Evolutionary conservation across 2,113 vertebrate species (phyloP).

Genomic region (Syrmaticus mikado): DNA sequence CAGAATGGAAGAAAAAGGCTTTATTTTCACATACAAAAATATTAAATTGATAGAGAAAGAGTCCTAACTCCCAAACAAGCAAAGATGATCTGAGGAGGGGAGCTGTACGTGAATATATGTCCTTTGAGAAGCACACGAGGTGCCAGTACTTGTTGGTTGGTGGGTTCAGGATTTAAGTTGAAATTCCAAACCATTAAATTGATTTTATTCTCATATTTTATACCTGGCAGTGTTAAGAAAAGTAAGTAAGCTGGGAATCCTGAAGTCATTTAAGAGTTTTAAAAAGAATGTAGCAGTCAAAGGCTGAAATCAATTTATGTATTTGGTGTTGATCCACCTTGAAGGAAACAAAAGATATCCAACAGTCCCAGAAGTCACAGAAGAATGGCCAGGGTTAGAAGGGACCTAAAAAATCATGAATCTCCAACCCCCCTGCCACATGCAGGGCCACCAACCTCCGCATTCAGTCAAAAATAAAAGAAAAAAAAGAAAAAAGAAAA

Average conservation of each 20-base stretch:
- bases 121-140: background rate
- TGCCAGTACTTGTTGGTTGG: background rate
- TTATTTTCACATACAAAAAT: background rate
- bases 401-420: no score
- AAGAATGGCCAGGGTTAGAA: no score
- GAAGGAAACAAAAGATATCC: background rate
- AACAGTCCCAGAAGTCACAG: background rate
- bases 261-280: background rate
- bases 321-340: background rate
- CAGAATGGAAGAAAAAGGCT: background rate
- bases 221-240: background rate
- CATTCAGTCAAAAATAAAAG: no score
- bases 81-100: background rate
- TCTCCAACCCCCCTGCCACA: no score
- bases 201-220: background rate
- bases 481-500: no score
- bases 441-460: no score
- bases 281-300: conserved; percentile 5
- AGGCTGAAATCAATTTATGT: background rate
- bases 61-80: background rate
- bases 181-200: background rate
- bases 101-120: background rate
- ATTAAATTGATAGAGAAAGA: background rate
- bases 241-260: background rate
- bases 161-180: background rate